phyloP scores from a whole-genome alignment of 2,888 invertebrate species.

The Galerucella calmariensis region DNA sequence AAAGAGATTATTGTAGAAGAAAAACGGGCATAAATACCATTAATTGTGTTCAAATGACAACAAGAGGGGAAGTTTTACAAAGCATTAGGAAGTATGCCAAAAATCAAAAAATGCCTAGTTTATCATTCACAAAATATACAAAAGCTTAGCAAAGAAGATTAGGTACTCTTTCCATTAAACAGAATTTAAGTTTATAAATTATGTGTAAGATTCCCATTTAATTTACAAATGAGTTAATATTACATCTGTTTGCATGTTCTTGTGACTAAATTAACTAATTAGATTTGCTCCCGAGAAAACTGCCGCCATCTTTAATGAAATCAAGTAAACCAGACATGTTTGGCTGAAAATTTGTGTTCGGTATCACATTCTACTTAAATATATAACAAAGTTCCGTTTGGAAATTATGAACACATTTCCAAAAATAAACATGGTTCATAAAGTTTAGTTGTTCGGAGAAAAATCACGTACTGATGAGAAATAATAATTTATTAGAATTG shows the following conservation, averaged over 20 bases:
- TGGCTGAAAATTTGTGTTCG: neutral
- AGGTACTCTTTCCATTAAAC: too few relatives aligned
- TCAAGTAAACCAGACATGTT: slow-evolving; percentile 1
- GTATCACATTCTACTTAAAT: neutral
- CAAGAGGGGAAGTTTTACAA: too few relatives aligned
- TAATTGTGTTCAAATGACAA: too few relatives aligned
- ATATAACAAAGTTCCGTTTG: neutral
- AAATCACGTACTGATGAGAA: slow-evolving; percentile 10
- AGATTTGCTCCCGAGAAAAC: neutral
- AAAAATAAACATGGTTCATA: slow-evolving; percentile 5
- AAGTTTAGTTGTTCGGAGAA: slow-evolving; percentile 6
- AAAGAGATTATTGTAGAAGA: neutral
- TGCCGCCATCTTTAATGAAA: neutral
- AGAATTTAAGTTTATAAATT: neutral
- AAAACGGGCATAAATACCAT: too few relatives aligned
- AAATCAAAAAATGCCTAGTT: too few relatives aligned
- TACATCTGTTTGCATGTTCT: neutral
- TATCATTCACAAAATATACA: too few relatives aligned
- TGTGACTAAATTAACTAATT: neutral
- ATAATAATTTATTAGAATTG: slow-evolving; percentile 1
- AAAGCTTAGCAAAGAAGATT: too few relatives aligned
- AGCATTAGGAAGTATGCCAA: too few relatives aligned
- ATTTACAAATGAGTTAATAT: neutral
- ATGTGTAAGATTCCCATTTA: neutral
- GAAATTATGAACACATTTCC: neutral